Percentiles rank a stretch among this genome's conserved stretches.
phyloP scores from a whole-genome alignment of 2,797 vertebrate species.

The Ataeniobius toweri region DNA sequence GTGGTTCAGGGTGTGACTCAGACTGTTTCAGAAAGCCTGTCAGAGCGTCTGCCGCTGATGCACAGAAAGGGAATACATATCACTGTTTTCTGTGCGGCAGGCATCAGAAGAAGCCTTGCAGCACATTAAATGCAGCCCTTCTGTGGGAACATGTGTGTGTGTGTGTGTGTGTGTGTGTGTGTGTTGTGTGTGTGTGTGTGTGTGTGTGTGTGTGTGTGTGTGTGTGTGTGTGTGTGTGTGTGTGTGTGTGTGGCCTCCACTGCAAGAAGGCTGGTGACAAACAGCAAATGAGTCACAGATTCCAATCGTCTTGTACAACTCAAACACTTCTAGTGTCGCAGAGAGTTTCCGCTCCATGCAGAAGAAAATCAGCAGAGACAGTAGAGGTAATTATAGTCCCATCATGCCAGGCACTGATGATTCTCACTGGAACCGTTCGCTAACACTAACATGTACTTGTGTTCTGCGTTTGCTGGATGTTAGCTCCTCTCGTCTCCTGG shows the following conservation, averaged over 20 bases:
- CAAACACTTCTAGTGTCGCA: slow-evolving; percentile 13
- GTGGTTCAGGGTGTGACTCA: slow-evolving; percentile 26
- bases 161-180: neutral
- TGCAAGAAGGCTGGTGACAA: slow-evolving; percentile 48
- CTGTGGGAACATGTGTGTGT: slow-evolving; percentile 3
- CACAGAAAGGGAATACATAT: slow-evolving; percentile 5
- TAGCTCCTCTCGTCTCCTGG: slow-evolving; percentile 10
- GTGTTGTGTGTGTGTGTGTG: neutral
- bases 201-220: neutral
- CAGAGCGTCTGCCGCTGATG: neutral
- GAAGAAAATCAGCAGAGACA: slow-evolving; percentile 13
- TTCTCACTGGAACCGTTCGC: slow-evolving; percentile 12
- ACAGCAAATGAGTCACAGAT: slow-evolving; percentile 56
- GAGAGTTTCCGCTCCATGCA: slow-evolving; percentile 13
- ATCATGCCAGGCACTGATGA: slow-evolving; percentile 30
- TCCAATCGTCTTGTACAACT: slow-evolving; percentile 32
- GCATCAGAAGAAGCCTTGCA: slow-evolving; percentile 23
- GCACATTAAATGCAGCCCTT: slow-evolving; percentile 27
- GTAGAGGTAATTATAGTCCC: slow-evolving; percentile 23
- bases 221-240: neutral
- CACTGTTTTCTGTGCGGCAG: neutral
- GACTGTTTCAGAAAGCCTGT: slow-evolving; percentile 3
- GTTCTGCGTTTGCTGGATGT: slow-evolving; percentile 6
- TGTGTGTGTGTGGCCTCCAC: slow-evolving; percentile 30
- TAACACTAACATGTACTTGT: slow-evolving; percentile 35